Evolutionary conservation across 2,888 invertebrate species (phyloP).

Genomic region (Plagodis dolabraria): DNA sequence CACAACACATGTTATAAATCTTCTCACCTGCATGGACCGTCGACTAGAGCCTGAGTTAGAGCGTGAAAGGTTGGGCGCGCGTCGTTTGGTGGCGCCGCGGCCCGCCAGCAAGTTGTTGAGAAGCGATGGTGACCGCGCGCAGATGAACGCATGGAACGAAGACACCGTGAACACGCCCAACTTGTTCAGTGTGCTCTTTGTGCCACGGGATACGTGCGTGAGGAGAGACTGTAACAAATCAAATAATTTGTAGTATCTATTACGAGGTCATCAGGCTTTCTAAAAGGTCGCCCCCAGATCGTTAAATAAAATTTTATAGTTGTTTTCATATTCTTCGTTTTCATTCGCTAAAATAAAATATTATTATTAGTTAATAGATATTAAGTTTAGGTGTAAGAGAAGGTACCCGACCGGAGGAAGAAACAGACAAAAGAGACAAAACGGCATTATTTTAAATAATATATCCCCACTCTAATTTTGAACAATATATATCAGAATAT

Average conservation of each 20-base stretch:
- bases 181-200: conserved; percentile 97
- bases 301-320: not conserved
- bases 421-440: conserved; percentile 5
- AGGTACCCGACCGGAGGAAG: too few relatives aligned
- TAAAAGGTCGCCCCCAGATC: not conserved
- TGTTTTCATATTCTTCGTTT: not conserved
- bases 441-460: not conserved
- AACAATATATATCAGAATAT: conserved; percentile 24
- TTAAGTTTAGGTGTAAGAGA: too few relatives aligned
- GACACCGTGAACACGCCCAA: conserved; percentile 99
- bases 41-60: conserved; percentile 95
- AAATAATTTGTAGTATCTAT: conserved; percentile 1
- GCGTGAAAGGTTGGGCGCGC: conserved; percentile 95
- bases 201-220: conserved; percentile 97
- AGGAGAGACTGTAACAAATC: conserved; percentile 92
- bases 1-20: not conserved
- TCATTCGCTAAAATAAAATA: too few relatives aligned
- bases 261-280: not conserved
- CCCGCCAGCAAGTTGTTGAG: conserved; percentile 96
- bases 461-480: not conserved
- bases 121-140: conserved; percentile 96
- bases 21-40: conserved; percentile 91
- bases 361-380: too few relatives aligned
- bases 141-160: conserved; percentile 98
- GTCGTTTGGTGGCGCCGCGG: conserved; percentile 94